These are phyloP conservation scores for Gymnoscopelus microlampas DNA, from an alignment of 2,797 vertebrate species.

Conservation along the genomic window DNA sequence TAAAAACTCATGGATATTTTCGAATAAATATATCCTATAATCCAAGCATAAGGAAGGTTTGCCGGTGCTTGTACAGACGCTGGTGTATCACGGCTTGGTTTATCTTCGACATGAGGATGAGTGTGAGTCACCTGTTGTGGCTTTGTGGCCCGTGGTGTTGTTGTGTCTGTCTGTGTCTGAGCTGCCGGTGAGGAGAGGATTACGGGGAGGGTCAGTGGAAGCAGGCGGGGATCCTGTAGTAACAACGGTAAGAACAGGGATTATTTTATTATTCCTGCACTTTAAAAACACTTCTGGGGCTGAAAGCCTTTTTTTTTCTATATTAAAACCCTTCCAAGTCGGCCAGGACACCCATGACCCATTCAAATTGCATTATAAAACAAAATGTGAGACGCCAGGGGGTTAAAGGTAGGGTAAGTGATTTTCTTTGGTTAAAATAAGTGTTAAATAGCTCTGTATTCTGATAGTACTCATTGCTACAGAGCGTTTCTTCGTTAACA, in stretches of 20 bases:
- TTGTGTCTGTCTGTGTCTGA: slow-evolving; percentile 48
- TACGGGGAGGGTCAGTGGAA: slow-evolving; percentile 40
- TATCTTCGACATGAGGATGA: background rate
- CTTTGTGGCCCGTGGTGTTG: slow-evolving; percentile 12
- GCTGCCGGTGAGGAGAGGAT: slow-evolving; percentile 36
- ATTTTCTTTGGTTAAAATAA: no score
- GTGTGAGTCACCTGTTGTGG: slow-evolving; percentile 47
- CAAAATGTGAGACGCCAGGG: no score
- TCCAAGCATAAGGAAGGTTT: background rate
- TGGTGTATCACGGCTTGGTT: background rate
- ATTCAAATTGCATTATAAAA: no score
- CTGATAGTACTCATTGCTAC: no score
- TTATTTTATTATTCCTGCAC: slow-evolving; percentile 6
- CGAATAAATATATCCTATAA: no score
- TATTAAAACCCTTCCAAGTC: no score
- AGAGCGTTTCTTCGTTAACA: no score
- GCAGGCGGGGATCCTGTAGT: slow-evolving; percentile 47
- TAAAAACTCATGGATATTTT: no score
- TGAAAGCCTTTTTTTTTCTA: no score
- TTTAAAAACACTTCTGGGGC: slow-evolving; percentile 11
- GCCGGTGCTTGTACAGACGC: background rate
- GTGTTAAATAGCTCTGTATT: no score
- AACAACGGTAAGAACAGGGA: background rate
- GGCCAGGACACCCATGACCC: no score
- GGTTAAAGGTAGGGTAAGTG: no score